Conservation (phyloP, 2,888 invertebrate genomes). For the Zaprionus obscuricornis region DNA sequence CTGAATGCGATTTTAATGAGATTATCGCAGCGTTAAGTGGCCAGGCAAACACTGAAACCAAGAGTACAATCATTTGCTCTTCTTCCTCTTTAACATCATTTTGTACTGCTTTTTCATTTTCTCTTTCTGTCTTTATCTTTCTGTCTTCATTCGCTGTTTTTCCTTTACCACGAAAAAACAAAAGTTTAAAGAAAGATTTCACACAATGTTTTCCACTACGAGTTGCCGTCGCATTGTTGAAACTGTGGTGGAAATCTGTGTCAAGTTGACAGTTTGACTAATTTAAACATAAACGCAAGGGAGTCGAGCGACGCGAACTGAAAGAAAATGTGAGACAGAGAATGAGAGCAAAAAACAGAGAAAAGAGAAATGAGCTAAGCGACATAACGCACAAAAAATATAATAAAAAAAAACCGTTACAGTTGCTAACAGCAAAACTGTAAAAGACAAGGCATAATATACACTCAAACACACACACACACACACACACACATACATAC, state of each 20-base stretch:
- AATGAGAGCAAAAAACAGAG: background rate
- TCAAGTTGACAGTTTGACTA: slow-evolving; percentile 76
- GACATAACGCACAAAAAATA: slow-evolving; percentile 49
- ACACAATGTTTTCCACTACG: no score
- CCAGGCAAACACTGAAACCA: slow-evolving; percentile 13
- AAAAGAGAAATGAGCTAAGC: slow-evolving; percentile 19
- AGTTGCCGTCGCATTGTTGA: slow-evolving; percentile 25
- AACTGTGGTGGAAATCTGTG: slow-evolving; percentile 48
- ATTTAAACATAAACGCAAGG: slow-evolving; percentile 55
- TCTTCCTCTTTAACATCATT: background rate
- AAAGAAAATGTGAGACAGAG: background rate
- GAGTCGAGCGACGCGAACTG: slow-evolving; percentile 12
- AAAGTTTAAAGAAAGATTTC: no score
- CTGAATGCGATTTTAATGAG: slow-evolving; percentile 36
- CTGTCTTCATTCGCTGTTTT: no score
- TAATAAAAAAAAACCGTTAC: no score
- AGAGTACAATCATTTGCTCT: no score
- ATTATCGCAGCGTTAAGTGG: slow-evolving; percentile 38
- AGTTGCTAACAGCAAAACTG: slow-evolving; percentile 37
- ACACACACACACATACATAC: slow-evolving; percentile 9
- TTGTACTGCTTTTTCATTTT: no score
- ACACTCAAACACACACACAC: background rate
- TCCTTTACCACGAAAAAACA: no score
- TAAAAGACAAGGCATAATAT: slow-evolving; percentile 13
- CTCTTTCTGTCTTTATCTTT: no score